phyloP scores from a whole-genome alignment of 92 coral and sea anemone genomes.

The Meandrina meandrites region DNA sequence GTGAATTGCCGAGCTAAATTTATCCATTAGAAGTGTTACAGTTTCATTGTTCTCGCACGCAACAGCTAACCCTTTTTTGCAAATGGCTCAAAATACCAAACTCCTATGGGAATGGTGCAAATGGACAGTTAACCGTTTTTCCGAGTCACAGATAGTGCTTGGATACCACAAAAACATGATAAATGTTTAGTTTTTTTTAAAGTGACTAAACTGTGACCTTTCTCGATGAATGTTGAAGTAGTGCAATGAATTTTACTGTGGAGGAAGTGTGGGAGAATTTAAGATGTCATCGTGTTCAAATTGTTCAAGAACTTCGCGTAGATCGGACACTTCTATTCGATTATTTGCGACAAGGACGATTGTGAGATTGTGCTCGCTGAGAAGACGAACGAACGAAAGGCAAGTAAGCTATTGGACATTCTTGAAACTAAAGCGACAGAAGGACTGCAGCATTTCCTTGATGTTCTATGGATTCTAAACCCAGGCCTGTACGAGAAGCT shows the following conservation, averaged over 20 bases:
- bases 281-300: constrained; percentile 27
- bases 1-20: too few relatives aligned
- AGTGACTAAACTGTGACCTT: too few relatives aligned
- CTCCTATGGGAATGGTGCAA: too few relatives aligned
- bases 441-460: constrained; percentile 42
- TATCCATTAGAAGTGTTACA: too few relatives aligned
- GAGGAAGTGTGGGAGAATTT: constrained; percentile 21
- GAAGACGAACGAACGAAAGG: constrained; percentile 40
- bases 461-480: constrained; percentile 37
- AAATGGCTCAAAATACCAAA: too few relatives aligned
- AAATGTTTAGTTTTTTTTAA: too few relatives aligned
- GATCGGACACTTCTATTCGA: constrained; percentile 51
- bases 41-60: too few relatives aligned
- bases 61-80: too few relatives aligned
- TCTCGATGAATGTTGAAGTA: neutral
- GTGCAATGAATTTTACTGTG: neutral
- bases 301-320: constrained; percentile 40
- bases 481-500: constrained; percentile 53
- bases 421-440: constrained; percentile 35
- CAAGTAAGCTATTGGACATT: constrained; percentile 48
- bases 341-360: constrained; percentile 50
- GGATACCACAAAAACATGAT: too few relatives aligned
- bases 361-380: constrained; percentile 48
- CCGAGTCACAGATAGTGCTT: too few relatives aligned
- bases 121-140: too few relatives aligned